Evolutionary conservation across 2,113 vertebrate species (phyloP), one percentile per base, ranked within the genome.

Genomic region (Crotalus viridis): DNA sequence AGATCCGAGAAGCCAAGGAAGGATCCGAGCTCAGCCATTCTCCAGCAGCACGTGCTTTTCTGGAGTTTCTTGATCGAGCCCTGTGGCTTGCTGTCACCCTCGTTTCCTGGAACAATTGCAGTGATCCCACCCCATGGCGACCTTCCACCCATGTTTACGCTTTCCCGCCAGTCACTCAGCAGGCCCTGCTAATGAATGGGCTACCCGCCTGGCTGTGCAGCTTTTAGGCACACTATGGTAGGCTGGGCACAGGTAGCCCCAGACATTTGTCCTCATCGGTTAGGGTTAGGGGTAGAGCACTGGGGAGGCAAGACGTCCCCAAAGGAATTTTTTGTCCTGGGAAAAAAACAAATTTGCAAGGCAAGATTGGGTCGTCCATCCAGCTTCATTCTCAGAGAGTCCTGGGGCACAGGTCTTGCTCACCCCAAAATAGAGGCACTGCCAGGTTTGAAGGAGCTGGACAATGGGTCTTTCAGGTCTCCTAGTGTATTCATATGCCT

Each of bases 151-250:
- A 64, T 90, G 90, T 89, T 95, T 90, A 91, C 91, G 91, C 69
- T 87, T 95, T 92, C 88, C 91, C 46, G 85, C 52, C 95, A 94
- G 89, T 95, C 94, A 91, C 88, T 93, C 91, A 74, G 51, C 2
- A 46, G 94, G 85, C 0, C 0, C 26, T 85, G 22, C 92, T 93
- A 95, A 93, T 95, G 95, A 94, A 95, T 9, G 89, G 15, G 92
- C 52, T 51, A 92, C 90, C 85, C 92, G 52, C 0, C 28, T 91
- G 69, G 91, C 69, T 88, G 51, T 85, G 93, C 13, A 85, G 89
- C 74, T n/a, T 43, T 88, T 39, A 19, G 33, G 21, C 81, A 54
- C 90, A 8, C 15, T 0, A 0, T 0, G 51, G 59, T 52, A 90
- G 48, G 19, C 26, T 64, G 33, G 91, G 86, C 59, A 13, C 56